These are phyloP conservation scores for Anoplopoma fimbria DNA, from an alignment of 2,113 vertebrate genomes.

Conservation along the genomic window DNA sequence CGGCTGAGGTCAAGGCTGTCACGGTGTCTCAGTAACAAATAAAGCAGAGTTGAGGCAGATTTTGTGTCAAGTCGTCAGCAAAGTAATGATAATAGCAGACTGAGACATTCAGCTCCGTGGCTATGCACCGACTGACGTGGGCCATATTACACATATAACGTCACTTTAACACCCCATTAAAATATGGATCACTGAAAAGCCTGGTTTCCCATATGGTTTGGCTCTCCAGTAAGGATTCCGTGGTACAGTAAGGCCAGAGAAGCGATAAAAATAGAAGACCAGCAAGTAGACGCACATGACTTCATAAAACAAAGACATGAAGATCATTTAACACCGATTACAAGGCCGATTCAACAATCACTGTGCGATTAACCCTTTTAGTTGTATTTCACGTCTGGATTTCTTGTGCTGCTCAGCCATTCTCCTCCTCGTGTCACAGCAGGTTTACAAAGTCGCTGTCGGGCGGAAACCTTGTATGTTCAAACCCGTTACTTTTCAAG, in stretches of 20 bases:
- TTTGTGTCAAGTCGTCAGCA: constrained; percentile 56
- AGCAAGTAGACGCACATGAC: constrained; percentile 38
- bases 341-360: constrained; percentile 62
- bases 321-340: constrained; percentile 69
- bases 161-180: neutral
- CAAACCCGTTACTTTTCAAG: neutral
- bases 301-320: constrained; percentile 45
- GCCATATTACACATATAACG: constrained; percentile 15
- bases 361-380: constrained; percentile 47
- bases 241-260: constrained; percentile 69
- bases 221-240: constrained; percentile 27
- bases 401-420: constrained; percentile 36
- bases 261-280: constrained; percentile 11
- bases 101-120: constrained; percentile 49
- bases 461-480: neutral
- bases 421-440: constrained; percentile 16
- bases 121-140: constrained; percentile 14
- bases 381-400: constrained; percentile 39
- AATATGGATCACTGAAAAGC: constrained; percentile 7
- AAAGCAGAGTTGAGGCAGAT: constrained; percentile 65
- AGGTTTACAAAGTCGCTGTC: constrained; percentile 28
- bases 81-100: constrained; percentile 37
- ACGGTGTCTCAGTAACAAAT: constrained; percentile 57
- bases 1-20: constrained; percentile 37
- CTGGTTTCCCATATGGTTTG: constrained; percentile 16